These are phyloP conservation scores for Pagetopsis macropterus DNA, from an alignment of 2,797 vertebrate genomes.

Conservation along the genomic window DNA sequence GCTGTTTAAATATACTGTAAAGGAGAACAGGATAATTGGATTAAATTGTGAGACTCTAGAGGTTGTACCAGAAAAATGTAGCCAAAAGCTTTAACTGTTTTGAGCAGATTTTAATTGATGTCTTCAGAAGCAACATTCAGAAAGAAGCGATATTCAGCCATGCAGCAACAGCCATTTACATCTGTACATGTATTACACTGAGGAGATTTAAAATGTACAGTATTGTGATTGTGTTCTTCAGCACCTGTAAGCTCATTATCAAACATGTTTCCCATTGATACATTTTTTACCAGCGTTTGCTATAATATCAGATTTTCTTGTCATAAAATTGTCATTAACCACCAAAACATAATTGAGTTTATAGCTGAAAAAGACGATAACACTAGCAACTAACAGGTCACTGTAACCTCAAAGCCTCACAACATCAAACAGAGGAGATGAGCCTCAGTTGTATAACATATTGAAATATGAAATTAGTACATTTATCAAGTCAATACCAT, in stretches of 20 bases:
- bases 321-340: constrained; percentile 32
- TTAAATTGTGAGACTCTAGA: neutral
- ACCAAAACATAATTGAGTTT: constrained; percentile 38
- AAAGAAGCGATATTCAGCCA: constrained; percentile 35
- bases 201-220: constrained; percentile 37
- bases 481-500: constrained; percentile 45
- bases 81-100: neutral
- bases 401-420: constrained; percentile 67
- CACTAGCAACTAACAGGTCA: constrained; percentile 70
- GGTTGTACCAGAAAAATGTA: constrained; percentile 1
- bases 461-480: constrained; percentile 34
- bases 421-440: constrained; percentile 68
- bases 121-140: constrained; percentile 25
- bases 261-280: constrained; percentile 48
- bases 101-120: constrained; percentile 32
- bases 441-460: constrained; percentile 58
- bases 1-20: constrained; percentile 42
- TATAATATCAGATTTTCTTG: constrained; percentile 26
- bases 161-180: constrained; percentile 24
- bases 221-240: constrained; percentile 19
- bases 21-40: constrained; percentile 35
- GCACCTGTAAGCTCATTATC: constrained; percentile 58
- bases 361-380: constrained; percentile 57
- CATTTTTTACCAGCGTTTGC: constrained; percentile 41
- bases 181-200: constrained; percentile 30